Percentiles rank a stretch among this genome's conserved stretches.
Conservation (phyloP, 1,140 invertebrate species). For the Sarcophaga bullata region DNA sequence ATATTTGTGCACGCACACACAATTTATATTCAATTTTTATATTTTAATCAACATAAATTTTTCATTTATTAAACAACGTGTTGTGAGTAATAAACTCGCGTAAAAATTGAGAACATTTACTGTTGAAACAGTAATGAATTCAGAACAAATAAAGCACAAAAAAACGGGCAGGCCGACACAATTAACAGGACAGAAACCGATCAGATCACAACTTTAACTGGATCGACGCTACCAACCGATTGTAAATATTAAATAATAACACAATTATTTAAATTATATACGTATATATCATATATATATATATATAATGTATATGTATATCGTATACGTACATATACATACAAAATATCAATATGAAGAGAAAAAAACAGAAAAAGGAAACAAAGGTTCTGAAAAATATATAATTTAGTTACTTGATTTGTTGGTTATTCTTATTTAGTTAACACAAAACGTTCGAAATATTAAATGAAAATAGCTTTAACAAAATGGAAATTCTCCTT, state of each 20-base stretch:
- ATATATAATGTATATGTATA: too few relatives aligned
- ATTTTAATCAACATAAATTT: too few relatives aligned
- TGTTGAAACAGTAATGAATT: background rate
- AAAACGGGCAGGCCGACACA: background rate
- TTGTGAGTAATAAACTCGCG: too few relatives aligned
- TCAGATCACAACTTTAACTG: slow-evolving; percentile 17
- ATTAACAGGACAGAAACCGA: background rate
- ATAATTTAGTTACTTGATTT: background rate
- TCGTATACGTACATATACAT: background rate
- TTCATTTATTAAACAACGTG: too few relatives aligned
- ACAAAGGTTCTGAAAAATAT: background rate
- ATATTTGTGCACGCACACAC: too few relatives aligned
- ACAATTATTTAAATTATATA: background rate
- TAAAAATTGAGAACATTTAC: too few relatives aligned
- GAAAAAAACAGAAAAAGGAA: background rate
- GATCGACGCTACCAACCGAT: slow-evolving; percentile 7
- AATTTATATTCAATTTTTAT: too few relatives aligned
- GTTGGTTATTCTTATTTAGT: background rate
- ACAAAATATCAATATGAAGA: background rate
- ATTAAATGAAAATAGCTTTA: too few relatives aligned
- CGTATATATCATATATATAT: too few relatives aligned
- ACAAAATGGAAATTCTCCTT: too few relatives aligned
- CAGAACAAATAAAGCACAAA: background rate
- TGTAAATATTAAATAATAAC: background rate
- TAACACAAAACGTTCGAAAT: background rate